Evolutionary conservation across 2,888 invertebrate genomes (phyloP).

Genomic region (Philopedon plagiatum): DNA sequence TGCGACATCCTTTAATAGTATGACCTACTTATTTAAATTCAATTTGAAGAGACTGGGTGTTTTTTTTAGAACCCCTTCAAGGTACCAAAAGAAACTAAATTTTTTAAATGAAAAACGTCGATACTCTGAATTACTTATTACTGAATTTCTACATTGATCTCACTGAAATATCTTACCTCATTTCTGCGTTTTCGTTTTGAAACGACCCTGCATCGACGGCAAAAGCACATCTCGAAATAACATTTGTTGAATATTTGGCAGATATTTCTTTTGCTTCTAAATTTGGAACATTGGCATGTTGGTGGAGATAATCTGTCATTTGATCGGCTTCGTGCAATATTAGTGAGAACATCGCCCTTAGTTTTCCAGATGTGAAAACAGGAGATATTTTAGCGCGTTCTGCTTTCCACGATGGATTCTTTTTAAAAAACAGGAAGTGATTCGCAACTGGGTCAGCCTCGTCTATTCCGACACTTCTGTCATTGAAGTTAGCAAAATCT

Average conservation of each 20-base stretch:
- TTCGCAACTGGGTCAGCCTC: constrained; percentile 67
- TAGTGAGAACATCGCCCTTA: constrained; percentile 70
- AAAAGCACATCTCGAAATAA: too few species aligned
- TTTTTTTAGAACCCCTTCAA: too few species aligned
- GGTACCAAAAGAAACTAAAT: too few species aligned
- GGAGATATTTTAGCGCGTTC: constrained; percentile 71
- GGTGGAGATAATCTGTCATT: constrained; percentile 23
- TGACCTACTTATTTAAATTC: too few species aligned
- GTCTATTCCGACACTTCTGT: constrained; percentile 67
- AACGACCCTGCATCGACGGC: constrained; percentile 66
- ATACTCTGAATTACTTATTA: too few species aligned
- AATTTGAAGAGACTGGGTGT: too few species aligned
- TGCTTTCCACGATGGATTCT: too few species aligned
- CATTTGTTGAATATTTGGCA: constrained; percentile 68
- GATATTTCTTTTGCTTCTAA: constrained; percentile 62
- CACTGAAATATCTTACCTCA: too few species aligned
- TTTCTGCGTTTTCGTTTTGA: constrained; percentile 63
- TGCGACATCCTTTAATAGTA: too few species aligned
- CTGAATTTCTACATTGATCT: too few species aligned
- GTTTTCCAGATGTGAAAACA: too few species aligned
- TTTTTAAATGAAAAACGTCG: too few species aligned
- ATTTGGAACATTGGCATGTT: constrained; percentile 8
- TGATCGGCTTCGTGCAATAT: constrained; percentile 62
- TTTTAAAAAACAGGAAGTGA: constrained; percentile 67
- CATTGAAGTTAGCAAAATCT: constrained; percentile 70